Evolutionary conservation across 2,113 vertebrate genomes (phyloP).

Genomic region (Tenrec ecaudatus): DNA sequence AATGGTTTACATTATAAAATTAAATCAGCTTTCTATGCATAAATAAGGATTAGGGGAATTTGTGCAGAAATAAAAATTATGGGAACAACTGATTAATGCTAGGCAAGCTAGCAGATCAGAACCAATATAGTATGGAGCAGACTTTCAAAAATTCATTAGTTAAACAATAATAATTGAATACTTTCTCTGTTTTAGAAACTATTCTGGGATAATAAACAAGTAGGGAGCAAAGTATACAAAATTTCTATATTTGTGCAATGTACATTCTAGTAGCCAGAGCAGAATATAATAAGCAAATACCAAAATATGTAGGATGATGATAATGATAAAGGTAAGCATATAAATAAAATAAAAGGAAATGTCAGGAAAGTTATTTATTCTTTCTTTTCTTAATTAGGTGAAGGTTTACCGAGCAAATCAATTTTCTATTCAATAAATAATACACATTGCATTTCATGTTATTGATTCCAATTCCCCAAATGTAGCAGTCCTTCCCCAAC

Average conservation of each 20-base stretch:
- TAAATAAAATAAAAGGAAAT: neutral
- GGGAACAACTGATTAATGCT: constrained; percentile 33
- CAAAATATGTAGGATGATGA: neutral
- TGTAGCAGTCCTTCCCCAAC: too few species aligned
- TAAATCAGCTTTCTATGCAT: constrained; percentile 10
- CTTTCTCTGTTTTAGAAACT: neutral
- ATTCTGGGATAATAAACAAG: neutral
- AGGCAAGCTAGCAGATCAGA: constrained; percentile 14
- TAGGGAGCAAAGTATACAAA: neutral
- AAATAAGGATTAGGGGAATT: constrained; percentile 28
- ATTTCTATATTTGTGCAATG: neutral
- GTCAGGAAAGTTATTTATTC: neutral
- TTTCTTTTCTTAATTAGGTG: too few species aligned
- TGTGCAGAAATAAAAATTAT: too few species aligned
- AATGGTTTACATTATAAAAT: constrained; percentile 16
- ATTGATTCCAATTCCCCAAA: too few species aligned
- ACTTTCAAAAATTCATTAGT: constrained; percentile 37
- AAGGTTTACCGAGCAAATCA: too few species aligned
- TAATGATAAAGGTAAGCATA: accelerated
- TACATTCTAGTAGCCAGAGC: neutral
- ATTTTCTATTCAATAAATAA: too few species aligned
- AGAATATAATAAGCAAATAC: neutral
- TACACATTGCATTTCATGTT: too few species aligned
- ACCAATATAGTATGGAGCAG: neutral
- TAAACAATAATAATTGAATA: neutral